Percentiles rank a stretch among this genome's conserved stretches.
phyloP scores from a whole-genome alignment of 92 coral and sea anemone genomes.

The Epizoanthus scotinus region DNA sequence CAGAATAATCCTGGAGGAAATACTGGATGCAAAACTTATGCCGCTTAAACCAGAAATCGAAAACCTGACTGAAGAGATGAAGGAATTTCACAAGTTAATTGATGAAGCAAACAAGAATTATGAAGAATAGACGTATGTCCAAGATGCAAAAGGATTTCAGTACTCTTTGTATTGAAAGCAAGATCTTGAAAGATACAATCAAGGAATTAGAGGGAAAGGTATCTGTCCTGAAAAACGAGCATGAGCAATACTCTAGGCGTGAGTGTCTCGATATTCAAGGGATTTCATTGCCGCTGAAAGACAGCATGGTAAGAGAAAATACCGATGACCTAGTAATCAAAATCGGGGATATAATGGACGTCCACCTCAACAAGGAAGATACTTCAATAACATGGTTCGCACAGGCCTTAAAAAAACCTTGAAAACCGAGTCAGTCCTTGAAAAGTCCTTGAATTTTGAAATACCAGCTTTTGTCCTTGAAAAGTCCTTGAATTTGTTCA shows the following conservation, averaged over 20 bases:
- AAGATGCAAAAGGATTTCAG: too few relatives aligned
- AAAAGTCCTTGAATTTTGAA: too few relatives aligned
- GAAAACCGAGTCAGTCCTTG: too few relatives aligned
- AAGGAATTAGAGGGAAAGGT: not conserved
- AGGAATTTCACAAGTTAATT: not conserved
- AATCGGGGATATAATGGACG: conserved; percentile 31
- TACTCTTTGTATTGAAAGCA: not conserved
- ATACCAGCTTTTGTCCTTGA: too few relatives aligned
- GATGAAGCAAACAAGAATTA: conserved; percentile 6
- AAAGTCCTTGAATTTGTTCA: too few relatives aligned
- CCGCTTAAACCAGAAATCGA: conserved; percentile 10
- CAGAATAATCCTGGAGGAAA: conserved; percentile 20
- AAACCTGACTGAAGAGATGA: conserved; percentile 2
- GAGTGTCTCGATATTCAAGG: too few relatives aligned
- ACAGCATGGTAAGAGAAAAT: conserved; percentile 28
- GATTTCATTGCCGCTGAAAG: conserved; percentile 21
- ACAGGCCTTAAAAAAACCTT: too few relatives aligned
- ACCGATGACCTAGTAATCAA: conserved; percentile 37
- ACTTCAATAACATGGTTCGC: conserved; percentile 37
- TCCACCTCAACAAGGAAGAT: conserved; percentile 34
- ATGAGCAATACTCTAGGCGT: not conserved
- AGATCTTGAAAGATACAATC: conserved; percentile 7
- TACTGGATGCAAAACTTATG: conserved; percentile 16
- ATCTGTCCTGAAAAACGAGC: not conserved
- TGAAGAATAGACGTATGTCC: not conserved